Percentiles rank a stretch among this genome's conserved stretches.
phyloP scores from a whole-genome alignment of 1,140 invertebrate genomes.

The Helicoverpa zea region DNA sequence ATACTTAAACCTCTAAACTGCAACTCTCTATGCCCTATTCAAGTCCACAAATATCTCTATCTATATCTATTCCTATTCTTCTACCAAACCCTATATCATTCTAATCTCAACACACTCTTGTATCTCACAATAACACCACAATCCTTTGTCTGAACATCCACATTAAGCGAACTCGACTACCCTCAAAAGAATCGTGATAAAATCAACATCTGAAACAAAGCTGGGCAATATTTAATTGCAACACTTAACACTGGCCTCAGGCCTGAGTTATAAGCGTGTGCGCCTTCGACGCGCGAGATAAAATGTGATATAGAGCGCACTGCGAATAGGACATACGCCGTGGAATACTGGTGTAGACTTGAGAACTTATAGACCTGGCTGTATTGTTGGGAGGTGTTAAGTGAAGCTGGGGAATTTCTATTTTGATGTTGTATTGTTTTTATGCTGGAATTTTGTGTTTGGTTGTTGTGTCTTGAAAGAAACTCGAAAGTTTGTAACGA shows the following conservation, averaged over 20 bases:
- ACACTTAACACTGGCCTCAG: slow-evolving; percentile 46
- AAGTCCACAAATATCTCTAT: background rate
- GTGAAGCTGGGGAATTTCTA: no score
- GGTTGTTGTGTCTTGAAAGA: no score
- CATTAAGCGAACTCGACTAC: slow-evolving; percentile 5
- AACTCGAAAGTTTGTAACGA: no score
- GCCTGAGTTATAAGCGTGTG: slow-evolving; percentile 64
- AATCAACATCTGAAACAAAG: slow-evolving; percentile 42
- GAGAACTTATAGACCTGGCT: background rate
- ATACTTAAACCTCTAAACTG: background rate
- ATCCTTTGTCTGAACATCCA: slow-evolving; percentile 14
- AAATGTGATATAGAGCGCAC: slow-evolving; percentile 64
- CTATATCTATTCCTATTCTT: background rate
- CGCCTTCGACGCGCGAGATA: slow-evolving; percentile 56
- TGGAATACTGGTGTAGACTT: slow-evolving; percentile 40
- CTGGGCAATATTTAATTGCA: slow-evolving; percentile 58
- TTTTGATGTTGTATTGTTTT: no score
- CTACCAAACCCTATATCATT: background rate
- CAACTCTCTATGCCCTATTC: background rate
- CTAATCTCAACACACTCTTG: background rate
- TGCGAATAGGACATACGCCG: slow-evolving; percentile 58
- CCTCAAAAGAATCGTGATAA: slow-evolving; percentile 38
- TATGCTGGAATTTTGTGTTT: no score
- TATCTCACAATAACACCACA: background rate
- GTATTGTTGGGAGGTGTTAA: background rate